These are phyloP conservation scores for Himalopsyche japonica DNA, from an alignment of 2,888 invertebrate genomes.

Conservation along the genomic window DNA sequence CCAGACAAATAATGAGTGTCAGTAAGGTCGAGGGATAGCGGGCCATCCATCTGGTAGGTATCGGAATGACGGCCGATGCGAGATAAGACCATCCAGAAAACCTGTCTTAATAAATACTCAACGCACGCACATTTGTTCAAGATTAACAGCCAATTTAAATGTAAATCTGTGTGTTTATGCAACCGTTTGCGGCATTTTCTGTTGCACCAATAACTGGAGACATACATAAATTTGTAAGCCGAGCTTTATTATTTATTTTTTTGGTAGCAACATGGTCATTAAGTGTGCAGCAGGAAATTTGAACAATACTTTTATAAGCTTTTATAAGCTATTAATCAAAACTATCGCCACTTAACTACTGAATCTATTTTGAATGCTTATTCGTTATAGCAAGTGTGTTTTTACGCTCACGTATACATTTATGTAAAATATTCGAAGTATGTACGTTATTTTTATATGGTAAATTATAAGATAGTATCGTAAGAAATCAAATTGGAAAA, in stretches of 20 bases:
- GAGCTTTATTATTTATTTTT: neutral
- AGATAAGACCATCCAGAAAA: neutral
- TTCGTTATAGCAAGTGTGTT: too few relatives aligned
- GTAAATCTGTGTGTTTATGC: slow-evolving; percentile 27
- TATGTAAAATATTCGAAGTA: too few relatives aligned
- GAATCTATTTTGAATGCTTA: neutral
- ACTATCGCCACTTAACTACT: neutral
- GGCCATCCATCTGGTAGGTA: neutral
- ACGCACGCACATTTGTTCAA: slow-evolving; percentile 11
- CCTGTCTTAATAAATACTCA: slow-evolving; percentile 16
- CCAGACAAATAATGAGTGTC: neutral
- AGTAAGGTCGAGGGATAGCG: neutral
- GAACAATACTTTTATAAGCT: neutral
- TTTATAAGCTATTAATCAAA: neutral
- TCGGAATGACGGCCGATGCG: neutral
- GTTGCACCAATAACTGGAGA: neutral
- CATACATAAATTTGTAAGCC: neutral
- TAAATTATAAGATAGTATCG: too few relatives aligned
- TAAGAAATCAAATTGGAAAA: too few relatives aligned
- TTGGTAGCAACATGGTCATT: neutral
- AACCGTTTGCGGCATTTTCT: slow-evolving; percentile 11
- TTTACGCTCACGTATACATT: too few relatives aligned
- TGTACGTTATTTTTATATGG: too few relatives aligned
- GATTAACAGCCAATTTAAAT: slow-evolving; percentile 33
- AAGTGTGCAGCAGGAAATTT: neutral